Percentiles rank a stretch among this genome's conserved stretches.
phyloP scores from a whole-genome alignment of 2,888 invertebrate species.

The Sarcophaga carnaria region DNA sequence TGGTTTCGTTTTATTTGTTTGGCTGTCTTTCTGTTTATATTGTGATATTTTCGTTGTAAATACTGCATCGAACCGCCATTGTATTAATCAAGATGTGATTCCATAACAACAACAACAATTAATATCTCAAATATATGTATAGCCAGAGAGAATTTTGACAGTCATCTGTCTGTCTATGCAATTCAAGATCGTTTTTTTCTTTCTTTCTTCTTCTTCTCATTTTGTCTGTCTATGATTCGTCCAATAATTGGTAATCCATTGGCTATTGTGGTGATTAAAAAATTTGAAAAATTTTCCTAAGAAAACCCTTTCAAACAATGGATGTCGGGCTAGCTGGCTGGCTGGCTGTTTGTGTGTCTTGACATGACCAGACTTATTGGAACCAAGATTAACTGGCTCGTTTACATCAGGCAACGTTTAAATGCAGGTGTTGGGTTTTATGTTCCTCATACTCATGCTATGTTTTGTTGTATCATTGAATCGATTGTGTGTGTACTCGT shows the following conservation, averaged over 20 bases:
- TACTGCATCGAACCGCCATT: not conserved
- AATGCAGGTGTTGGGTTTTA: too few species aligned
- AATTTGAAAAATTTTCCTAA: not conserved
- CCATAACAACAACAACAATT: conserved; percentile 36
- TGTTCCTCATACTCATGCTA: too few species aligned
- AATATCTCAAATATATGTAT: not conserved
- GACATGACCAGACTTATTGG: not conserved
- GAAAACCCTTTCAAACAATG: not conserved
- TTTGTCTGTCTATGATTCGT: conserved; percentile 43
- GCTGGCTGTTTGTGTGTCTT: too few species aligned
- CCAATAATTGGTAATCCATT: conserved; percentile 68
- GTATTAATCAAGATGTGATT: not conserved
- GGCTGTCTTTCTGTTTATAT: conserved; percentile 14
- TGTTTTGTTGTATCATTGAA: too few species aligned
- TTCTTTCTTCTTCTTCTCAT: not conserved
- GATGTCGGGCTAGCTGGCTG: not conserved
- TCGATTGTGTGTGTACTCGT: not conserved
- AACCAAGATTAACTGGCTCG: not conserved
- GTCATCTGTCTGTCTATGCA: not conserved
- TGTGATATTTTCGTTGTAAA: conserved; percentile 19
- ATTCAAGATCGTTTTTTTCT: conserved; percentile 22
- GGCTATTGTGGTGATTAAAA: conserved; percentile 17
- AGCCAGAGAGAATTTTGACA: not conserved
- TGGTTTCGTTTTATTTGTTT: conserved; percentile 27
- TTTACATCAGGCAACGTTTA: not conserved